phyloP scores from a whole-genome alignment of 2,888 invertebrate species.

The Cryptosula pallasiana region DNA sequence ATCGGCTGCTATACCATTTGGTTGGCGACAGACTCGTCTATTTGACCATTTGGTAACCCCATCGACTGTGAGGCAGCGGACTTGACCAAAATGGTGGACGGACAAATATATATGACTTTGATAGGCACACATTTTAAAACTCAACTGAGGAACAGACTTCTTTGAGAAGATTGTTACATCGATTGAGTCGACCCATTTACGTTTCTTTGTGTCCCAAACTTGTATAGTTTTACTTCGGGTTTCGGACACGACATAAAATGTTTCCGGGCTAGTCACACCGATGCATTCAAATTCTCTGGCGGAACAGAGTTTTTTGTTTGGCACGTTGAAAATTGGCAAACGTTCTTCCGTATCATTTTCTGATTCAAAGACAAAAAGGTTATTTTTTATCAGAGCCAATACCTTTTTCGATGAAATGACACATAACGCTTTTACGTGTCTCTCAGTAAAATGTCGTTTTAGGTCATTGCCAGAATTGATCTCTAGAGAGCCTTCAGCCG shows the following conservation, averaged over 20 bases:
- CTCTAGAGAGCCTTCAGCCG: neutral
- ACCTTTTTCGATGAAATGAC: neutral
- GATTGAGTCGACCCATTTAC: neutral
- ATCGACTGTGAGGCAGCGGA: neutral
- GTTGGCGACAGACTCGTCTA: neutral
- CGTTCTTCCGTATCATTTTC: neutral
- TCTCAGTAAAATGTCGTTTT: neutral
- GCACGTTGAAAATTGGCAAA: neutral
- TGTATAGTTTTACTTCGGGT: neutral
- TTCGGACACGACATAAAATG: neutral
- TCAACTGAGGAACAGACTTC: neutral
- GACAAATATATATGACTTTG: neutral
- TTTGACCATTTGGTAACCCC: neutral
- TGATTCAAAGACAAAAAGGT: neutral
- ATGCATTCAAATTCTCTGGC: neutral
- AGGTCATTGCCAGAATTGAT: neutral
- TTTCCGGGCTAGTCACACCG: neutral
- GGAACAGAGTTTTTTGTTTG: neutral
- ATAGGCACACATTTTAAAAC: neutral
- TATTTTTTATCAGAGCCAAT: neutral
- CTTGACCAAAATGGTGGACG: neutral
- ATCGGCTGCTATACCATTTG: slow-evolving; percentile 5
- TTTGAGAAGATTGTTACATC: neutral
- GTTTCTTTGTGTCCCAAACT: neutral
- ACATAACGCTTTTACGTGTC: neutral